Percentiles rank a stretch among this genome's conserved stretches.
Conservation (phyloP, 2,113 vertebrate genomes). For the Phasianus colchicus region DNA sequence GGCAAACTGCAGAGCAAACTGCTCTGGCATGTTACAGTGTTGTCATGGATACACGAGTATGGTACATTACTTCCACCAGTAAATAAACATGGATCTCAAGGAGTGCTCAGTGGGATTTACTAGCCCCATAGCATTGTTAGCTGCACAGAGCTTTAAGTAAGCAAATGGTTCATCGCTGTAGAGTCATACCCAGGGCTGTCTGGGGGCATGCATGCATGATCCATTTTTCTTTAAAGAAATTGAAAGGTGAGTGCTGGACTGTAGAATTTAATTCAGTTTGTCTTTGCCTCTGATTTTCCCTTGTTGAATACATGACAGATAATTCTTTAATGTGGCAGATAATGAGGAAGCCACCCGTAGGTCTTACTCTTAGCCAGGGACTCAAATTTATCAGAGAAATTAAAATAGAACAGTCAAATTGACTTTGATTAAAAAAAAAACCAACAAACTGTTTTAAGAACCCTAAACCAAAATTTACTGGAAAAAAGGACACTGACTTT, state of each 20-base stretch:
- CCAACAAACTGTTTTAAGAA: not conserved
- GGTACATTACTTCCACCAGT: constrained; percentile 79
- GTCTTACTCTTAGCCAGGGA: not conserved
- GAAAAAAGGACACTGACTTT: not conserved
- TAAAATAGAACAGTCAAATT: not conserved
- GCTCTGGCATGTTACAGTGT: constrained; percentile 76
- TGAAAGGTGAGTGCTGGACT: not conserved
- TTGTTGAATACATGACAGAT: not conserved
- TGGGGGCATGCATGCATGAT: fast-evolving
- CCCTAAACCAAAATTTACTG: not conserved
- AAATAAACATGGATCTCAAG: constrained; percentile 80
- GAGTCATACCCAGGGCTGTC: not conserved
- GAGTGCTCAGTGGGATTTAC: constrained; percentile 72
- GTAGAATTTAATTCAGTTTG: not conserved
- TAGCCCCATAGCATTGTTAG: constrained; percentile 42
- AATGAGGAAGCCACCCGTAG: not conserved
- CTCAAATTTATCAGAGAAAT: not conserved
- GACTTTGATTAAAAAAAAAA: not conserved
- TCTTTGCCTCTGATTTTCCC: not conserved
- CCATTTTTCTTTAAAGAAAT: not conserved
- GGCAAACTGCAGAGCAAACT: constrained; percentile 62
- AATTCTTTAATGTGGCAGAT: not conserved
- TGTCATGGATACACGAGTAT: constrained; percentile 85
- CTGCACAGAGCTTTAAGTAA: constrained; percentile 56
- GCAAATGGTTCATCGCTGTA: constrained; percentile 33